phyloP scores from a whole-genome alignment of 2,888 invertebrate genomes.

The Vesta saturnalis region DNA sequence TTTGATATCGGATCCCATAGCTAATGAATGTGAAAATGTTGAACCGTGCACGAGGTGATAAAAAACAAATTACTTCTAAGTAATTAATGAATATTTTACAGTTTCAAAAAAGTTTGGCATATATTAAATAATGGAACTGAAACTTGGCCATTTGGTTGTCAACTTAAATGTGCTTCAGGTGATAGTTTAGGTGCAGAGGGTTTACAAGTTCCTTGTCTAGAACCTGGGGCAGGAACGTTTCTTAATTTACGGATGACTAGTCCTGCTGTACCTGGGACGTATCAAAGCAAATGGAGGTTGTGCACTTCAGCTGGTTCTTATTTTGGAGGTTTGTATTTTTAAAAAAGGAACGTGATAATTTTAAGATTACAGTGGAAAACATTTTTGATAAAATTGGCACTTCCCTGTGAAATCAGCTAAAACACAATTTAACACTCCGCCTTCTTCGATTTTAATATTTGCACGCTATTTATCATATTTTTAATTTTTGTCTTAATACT shows the following conservation, averaged over 20 bases:
- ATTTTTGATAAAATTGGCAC: too few relatives aligned
- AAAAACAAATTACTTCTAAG: neutral
- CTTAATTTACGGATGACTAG: conserved; percentile 83
- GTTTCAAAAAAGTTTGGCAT: conserved; percentile 89
- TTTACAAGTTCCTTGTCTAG: conserved; percentile 74
- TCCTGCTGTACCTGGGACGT: conserved; percentile 78
- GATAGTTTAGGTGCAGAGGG: conserved; percentile 69
- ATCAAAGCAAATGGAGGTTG: conserved; percentile 90
- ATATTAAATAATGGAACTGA: conserved; percentile 89
- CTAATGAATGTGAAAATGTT: conserved; percentile 80
- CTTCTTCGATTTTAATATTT: too few relatives aligned
- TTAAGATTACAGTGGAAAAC: neutral
- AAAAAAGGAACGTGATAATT: neutral
- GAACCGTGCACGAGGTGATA: conserved; percentile 71
- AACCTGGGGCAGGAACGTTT: conserved; percentile 80
- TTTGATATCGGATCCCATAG: conserved; percentile 77
- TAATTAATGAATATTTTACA: conserved; percentile 49
- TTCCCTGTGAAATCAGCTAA: too few relatives aligned
- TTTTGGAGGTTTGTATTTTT: conserved; percentile 81
- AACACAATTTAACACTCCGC: too few relatives aligned
- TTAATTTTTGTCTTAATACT: too few relatives aligned
- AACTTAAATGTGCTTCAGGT: conserved; percentile 79
- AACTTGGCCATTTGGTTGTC: conserved; percentile 87
- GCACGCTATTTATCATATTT: too few relatives aligned
- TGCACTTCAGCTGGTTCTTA: conserved; percentile 86